Evolutionary conservation across 2,113 vertebrate genomes (phyloP).

Genomic region (Seriola dumerili): DNA sequence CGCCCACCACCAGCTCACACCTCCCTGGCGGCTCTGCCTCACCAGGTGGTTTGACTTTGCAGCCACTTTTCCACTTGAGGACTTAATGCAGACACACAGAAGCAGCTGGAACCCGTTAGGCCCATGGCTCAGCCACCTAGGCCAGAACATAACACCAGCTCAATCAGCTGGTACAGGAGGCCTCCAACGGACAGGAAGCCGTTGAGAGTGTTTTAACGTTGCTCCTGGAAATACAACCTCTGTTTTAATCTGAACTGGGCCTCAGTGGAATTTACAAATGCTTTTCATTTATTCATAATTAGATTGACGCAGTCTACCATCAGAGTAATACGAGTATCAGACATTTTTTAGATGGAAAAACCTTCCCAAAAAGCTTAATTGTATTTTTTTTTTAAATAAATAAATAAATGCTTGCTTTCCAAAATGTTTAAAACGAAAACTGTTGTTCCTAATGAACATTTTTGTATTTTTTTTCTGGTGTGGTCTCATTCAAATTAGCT

Average conservation of each 20-base stretch:
- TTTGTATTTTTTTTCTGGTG: too few relatives aligned
- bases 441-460: too few relatives aligned
- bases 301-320: not conserved
- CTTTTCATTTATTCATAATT: not conserved
- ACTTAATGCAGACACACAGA: slow-evolving; percentile 91
- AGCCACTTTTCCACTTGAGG: slow-evolving; percentile 96
- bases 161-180: slow-evolving; percentile 81
- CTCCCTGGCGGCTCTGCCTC: slow-evolving; percentile 87
- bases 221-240: slow-evolving; percentile 29
- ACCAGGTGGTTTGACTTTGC: slow-evolving; percentile 99
- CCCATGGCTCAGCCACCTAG: slow-evolving; percentile 70
- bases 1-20: slow-evolving; percentile 82
- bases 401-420: too few relatives aligned
- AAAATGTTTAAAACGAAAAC: too few relatives aligned
- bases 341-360: too few relatives aligned
- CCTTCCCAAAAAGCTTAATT: too few relatives aligned
- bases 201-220: not conserved
- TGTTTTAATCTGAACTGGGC: slow-evolving; percentile 7
- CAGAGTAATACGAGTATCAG: not conserved
- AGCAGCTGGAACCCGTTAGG: slow-evolving; percentile 93
- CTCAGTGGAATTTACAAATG: not conserved
- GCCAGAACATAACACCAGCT: slow-evolving; percentile 81
- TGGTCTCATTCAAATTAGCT: too few relatives aligned
- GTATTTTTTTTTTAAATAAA: too few relatives aligned
- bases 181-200: slow-evolving; percentile 49